A percentile compares a stretch with the other conserved stretches of the same genome.
These are phyloP conservation scores for Ataeniobius toweri DNA, from an alignment of 2,797 vertebrate genomes.

Conservation along the genomic window DNA sequence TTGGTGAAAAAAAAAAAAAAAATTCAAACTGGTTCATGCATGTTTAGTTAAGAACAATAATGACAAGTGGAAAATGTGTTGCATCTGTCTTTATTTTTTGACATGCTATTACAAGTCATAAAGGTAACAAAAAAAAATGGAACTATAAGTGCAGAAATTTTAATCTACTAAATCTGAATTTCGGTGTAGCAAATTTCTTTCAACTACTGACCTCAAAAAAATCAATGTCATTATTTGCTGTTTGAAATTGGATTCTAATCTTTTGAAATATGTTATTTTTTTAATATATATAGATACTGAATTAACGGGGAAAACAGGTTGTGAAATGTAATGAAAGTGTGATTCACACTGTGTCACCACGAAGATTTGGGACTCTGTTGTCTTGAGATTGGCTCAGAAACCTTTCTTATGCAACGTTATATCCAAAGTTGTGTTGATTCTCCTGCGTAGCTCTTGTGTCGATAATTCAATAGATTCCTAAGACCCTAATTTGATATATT, in stretches of 20 bases:
- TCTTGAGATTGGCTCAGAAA: not conserved
- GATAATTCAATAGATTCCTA: not conserved
- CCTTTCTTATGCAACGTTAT: not conserved
- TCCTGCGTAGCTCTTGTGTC: not conserved
- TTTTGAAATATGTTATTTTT: not conserved
- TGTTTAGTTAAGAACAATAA: not conserved
- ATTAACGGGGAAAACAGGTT: not conserved
- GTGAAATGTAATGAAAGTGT: not conserved
- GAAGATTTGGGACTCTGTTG: not conserved
- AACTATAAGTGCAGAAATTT: not conserved
- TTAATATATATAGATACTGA: not conserved
- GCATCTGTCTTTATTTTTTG: conserved; percentile 5
- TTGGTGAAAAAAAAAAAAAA: not conserved
- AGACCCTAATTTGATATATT: not conserved
- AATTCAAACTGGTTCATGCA: not conserved
- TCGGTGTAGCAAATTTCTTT: not conserved
- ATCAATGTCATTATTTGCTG: not conserved
- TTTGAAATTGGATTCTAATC: not conserved
- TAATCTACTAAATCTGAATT: not conserved
- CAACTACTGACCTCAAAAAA: not conserved
- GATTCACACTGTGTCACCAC: not conserved
- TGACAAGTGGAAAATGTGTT: not conserved
- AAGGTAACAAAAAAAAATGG: not conserved
- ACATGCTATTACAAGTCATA: not conserved
- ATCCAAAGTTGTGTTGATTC: not conserved